Conservation (phyloP, 2,888 invertebrate species). For the Drosophila siamana region DNA sequence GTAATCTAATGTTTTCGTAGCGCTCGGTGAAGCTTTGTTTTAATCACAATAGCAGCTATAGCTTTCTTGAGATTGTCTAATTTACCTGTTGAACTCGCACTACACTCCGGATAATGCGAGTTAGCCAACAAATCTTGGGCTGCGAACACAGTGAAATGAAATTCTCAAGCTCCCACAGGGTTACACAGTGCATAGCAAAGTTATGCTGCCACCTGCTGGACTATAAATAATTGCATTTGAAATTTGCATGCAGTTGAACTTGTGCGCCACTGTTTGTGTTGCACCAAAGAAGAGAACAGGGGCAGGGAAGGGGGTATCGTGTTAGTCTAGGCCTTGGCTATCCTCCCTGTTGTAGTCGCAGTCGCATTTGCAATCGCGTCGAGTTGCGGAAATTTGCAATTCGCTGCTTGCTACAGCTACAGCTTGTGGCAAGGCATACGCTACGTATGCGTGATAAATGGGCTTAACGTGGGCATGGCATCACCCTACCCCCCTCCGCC, state of each 20-base stretch:
- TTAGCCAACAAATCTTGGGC: conserved; percentile 2
- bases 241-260: conserved; percentile 56
- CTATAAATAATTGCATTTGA: conserved; percentile 64
- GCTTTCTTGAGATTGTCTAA: background rate
- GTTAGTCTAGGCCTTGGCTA: conserved; percentile 46
- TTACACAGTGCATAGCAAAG: conserved; percentile 32
- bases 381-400: conserved; percentile 76
- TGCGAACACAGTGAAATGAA: conserved; percentile 6
- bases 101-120: conserved; percentile 1
- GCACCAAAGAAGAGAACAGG: too few species aligned
- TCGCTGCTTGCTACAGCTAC: conserved; percentile 60
- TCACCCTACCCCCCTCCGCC: conserved; percentile 15
- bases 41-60: background rate
- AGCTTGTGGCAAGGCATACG: conserved; percentile 58
- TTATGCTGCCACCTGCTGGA: conserved; percentile 42
- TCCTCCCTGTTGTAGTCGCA: conserved; percentile 27
- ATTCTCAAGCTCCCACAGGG: conserved; percentile 7
- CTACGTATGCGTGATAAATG: conserved; percentile 77
- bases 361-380: conserved; percentile 52
- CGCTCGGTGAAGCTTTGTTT: background rate
- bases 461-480: conserved; percentile 60
- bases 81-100: conserved; percentile 1
- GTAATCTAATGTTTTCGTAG: too few species aligned
- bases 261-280: background rate
- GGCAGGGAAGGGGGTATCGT: background rate